Conservation (phyloP, 2,797 vertebrate genomes). For the Falco peregrinus region DNA sequence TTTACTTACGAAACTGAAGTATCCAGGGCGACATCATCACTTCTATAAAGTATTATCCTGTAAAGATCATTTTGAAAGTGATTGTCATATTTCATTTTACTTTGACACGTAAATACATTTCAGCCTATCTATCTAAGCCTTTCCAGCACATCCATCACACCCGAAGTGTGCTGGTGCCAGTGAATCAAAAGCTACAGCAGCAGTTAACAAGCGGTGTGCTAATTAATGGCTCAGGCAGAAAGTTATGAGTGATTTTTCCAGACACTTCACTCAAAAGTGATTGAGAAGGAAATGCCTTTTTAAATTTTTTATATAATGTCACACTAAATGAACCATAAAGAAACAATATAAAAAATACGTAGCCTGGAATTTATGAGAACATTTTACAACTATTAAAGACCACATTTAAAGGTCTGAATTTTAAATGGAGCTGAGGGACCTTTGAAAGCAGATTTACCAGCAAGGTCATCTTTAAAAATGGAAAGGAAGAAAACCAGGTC, state of each 20-base stretch:
- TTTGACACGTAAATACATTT: not conserved
- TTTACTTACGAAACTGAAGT: conserved; percentile 4
- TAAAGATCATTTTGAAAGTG: conserved; percentile 42
- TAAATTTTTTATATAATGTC: conserved; percentile 53
- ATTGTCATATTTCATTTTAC: conserved; percentile 18
- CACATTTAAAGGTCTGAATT: conserved; percentile 37
- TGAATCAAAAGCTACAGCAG: conserved; percentile 38
- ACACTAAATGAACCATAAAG: conserved; percentile 59
- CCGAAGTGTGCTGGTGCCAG: not conserved
- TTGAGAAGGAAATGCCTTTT: conserved; percentile 48
- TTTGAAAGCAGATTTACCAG: conserved; percentile 1
- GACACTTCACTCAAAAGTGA: not conserved
- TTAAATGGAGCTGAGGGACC: conserved; percentile 31
- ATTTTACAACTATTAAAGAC: conserved; percentile 41
- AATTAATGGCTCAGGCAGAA: conserved; percentile 42
- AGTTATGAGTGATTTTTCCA: conserved; percentile 20
- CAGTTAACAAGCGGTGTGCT: conserved; percentile 1
- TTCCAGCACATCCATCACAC: conserved; percentile 21
- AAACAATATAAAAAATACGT: conserved; percentile 42
- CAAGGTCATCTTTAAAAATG: conserved; percentile 43
- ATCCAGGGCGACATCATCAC: not conserved
- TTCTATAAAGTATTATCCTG: conserved; percentile 10
- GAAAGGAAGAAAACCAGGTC: not conserved
- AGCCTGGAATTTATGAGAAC: conserved; percentile 48
- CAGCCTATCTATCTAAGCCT: not conserved